Conservation (phyloP, 35 echinoderm and acorn worm species). For the Anneissia japonica region DNA sequence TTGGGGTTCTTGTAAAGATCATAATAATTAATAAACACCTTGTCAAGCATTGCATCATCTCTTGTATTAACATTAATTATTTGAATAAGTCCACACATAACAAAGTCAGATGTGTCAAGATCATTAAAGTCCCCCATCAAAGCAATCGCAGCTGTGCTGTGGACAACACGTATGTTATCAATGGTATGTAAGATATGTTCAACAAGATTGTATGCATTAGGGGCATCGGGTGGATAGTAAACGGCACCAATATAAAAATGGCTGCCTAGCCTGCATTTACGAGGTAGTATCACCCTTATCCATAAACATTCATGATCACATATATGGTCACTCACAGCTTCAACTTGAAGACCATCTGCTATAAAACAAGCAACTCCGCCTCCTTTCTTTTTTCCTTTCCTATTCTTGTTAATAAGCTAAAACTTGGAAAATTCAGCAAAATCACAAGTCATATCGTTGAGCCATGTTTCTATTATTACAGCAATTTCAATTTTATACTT, state of each 20-base stretch:
- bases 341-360: neutral
- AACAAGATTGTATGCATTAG: neutral
- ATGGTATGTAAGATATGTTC: neutral
- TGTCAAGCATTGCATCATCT: constrained; percentile 10
- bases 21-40: constrained; percentile 13
- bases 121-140: too few relatives aligned
- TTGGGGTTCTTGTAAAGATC: neutral
- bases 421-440: neutral
- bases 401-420: neutral
- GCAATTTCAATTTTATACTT: neutral
- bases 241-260: neutral
- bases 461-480: neutral
- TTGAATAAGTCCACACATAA: neutral
- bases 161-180: neutral
- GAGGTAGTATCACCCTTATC: neutral
- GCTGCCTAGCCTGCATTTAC: neutral
- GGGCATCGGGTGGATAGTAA: neutral
- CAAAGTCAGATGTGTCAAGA: neutral
- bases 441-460: neutral
- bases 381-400: neutral
- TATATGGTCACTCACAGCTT: neutral
- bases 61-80: constrained; percentile 9
- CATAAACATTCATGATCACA: neutral
- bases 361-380: neutral
- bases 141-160: too few relatives aligned